A percentile compares a stretch with the other conserved stretches of the same genome.
Conservation (phyloP, 2,888 invertebrate species). For the Papilio gigon region DNA sequence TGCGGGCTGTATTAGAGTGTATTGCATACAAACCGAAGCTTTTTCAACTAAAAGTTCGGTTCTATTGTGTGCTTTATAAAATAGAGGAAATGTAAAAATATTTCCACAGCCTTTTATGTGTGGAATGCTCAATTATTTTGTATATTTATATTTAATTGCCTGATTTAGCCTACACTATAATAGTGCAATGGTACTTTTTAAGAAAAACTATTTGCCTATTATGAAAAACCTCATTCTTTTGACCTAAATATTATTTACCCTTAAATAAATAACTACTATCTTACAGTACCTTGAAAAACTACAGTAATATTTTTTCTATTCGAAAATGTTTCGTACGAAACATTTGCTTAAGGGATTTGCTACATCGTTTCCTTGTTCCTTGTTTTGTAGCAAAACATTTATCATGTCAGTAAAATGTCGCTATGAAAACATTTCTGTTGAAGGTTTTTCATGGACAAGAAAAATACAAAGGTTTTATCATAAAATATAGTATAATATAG, state of each 20-base stretch:
- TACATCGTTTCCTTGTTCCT: slow-evolving; percentile 11
- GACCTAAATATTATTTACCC: no score
- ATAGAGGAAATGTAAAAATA: slow-evolving; percentile 3
- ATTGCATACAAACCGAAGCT: slow-evolving; percentile 1
- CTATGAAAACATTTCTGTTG: slow-evolving; percentile 6
- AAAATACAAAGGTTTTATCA: slow-evolving; percentile 1
- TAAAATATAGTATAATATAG: no score
- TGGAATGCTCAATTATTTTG: not conserved
- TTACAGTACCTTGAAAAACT: not conserved
- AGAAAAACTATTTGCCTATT: no score
- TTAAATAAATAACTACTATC: no score
- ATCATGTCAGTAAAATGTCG: slow-evolving; percentile 14
- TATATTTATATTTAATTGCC: no score
- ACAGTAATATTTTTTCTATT: not conserved
- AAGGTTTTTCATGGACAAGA: slow-evolving; percentile 1
- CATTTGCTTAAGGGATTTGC: not conserved
- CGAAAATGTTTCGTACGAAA: not conserved
- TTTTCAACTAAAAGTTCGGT: slow-evolving; percentile 9
- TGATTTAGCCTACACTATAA: no score
- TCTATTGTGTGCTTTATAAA: slow-evolving; percentile 15
- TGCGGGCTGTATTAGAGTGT: slow-evolving; percentile 11
- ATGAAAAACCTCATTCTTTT: no score
- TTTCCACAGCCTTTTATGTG: not conserved
- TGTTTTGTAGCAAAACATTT: slow-evolving; percentile 4
- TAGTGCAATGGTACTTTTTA: no score